A percentile compares a stretch with the other conserved stretches of the same genome.
phyloP scores from a whole-genome alignment of 2,113 vertebrate genomes.

The Tyto alba region DNA sequence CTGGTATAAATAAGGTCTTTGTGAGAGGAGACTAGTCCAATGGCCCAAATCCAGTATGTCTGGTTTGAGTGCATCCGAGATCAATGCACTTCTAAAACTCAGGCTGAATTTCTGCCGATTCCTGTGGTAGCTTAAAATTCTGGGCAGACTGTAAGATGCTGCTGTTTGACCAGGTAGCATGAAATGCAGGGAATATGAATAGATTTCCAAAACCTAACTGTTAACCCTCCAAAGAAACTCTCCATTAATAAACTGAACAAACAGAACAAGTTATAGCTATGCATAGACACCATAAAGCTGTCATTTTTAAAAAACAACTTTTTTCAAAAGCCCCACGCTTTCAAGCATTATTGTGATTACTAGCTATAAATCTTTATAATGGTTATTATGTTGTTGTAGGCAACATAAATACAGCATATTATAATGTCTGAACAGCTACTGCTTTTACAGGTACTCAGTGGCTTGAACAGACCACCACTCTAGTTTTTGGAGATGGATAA shows the following conservation, averaged over 20 bases:
- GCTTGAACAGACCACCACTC: background rate
- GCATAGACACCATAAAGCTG: background rate
- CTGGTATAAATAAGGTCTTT: rapidly evolving
- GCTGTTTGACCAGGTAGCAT: background rate
- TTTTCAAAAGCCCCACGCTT: background rate
- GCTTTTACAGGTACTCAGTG: background rate
- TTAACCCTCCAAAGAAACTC: background rate
- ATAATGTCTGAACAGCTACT: background rate
- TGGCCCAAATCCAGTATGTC: background rate
- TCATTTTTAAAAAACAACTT: background rate
- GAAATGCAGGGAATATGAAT: background rate
- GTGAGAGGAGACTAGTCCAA: background rate
- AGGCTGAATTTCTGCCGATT: background rate
- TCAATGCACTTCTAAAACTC: background rate
- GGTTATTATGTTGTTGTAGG: background rate
- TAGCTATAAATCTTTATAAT: background rate
- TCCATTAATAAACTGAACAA: background rate
- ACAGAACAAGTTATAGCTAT: background rate
- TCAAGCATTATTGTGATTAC: background rate
- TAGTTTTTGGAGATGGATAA: background rate
- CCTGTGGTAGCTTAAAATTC: background rate
- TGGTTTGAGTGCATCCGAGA: background rate
- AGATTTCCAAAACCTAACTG: background rate
- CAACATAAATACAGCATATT: background rate
- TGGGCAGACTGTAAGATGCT: background rate